A percentile compares a stretch with the other conserved stretches of the same genome.
Conservation (phyloP, 2,888 invertebrate species). For the Ditylenchus weischeri region DNA sequence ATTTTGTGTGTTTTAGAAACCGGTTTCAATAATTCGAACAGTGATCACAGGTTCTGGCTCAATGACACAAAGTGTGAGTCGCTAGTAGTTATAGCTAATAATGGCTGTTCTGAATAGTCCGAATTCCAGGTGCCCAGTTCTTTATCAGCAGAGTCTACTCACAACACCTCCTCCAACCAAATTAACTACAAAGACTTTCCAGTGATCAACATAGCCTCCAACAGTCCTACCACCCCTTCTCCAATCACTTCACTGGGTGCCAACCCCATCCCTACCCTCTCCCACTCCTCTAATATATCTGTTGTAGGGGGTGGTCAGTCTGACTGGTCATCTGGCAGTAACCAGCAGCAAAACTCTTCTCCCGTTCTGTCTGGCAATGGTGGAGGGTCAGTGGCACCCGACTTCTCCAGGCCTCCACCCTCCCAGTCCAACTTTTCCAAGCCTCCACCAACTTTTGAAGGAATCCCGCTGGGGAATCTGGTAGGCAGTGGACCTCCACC, state of each 20-base stretch:
- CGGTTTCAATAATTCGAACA: conserved; percentile 25
- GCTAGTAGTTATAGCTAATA: too few species aligned
- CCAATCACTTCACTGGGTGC: not conserved
- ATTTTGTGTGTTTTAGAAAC: conserved; percentile 11
- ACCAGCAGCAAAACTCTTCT: conserved; percentile 11
- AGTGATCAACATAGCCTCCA: conserved; percentile 1
- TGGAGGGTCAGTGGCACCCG: conserved; percentile 4
- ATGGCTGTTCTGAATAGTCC: too few species aligned
- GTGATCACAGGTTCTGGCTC: conserved; percentile 21
- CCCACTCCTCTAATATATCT: not conserved
- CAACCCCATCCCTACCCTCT: conserved; percentile 7
- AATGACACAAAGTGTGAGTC: conserved; percentile 10
- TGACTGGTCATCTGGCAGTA: not conserved
- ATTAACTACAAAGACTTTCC: conserved; percentile 2
- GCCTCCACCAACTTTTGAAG: conserved; percentile 2
- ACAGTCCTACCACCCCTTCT: conserved; percentile 9
- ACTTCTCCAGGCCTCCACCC: conserved; percentile 18
- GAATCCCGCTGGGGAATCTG: not conserved
- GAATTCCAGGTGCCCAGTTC: too few species aligned
- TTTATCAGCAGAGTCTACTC: not conserved
- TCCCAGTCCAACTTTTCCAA: not conserved
- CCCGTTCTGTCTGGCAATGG: conserved; percentile 2
- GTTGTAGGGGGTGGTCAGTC: not conserved
- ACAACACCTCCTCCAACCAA: not conserved
- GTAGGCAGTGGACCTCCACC: not conserved